Conservation (phyloP, 2,888 invertebrate species). For the Callosobruchus maculatus region DNA sequence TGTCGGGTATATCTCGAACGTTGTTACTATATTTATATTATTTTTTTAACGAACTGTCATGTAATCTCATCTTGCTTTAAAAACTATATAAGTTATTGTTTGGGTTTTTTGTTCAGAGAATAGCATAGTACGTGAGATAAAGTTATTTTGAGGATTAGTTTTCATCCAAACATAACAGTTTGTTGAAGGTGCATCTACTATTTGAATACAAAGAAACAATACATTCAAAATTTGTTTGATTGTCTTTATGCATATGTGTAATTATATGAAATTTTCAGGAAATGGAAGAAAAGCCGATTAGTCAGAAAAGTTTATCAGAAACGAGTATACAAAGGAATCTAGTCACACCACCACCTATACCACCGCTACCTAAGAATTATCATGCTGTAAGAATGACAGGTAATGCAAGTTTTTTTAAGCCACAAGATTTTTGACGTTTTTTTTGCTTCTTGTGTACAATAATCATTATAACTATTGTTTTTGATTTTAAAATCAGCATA, state of each 20-base stretch:
- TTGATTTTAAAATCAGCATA: too few species aligned
- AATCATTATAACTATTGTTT: too few species aligned
- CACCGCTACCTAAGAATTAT: conserved; percentile 63
- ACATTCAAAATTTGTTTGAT: background rate
- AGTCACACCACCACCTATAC: conserved; percentile 64
- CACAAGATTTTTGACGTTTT: too few species aligned
- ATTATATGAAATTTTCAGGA: background rate
- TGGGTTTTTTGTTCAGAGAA: too few species aligned
- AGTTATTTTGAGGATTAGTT: too few species aligned
- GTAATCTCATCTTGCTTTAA: too few species aligned
- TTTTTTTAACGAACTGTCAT: too few species aligned
- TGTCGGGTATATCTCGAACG: too few species aligned
- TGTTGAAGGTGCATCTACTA: background rate
- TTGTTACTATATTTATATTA: too few species aligned
- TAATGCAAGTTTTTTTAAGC: conserved; percentile 13
- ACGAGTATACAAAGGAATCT: conserved; percentile 39
- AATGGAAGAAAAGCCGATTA: conserved; percentile 30
- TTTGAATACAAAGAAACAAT: background rate
- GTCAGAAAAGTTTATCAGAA: conserved; percentile 42
- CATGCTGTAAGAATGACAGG: conserved; percentile 35
- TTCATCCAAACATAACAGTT: background rate
- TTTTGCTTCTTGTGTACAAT: too few species aligned
- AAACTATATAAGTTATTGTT: too few species aligned
- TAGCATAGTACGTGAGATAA: too few species aligned
- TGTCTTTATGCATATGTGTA: background rate